These are phyloP conservation scores for Corythoichthys intestinalis DNA, from an alignment of 2,113 vertebrate species.

Conservation along the genomic window DNA sequence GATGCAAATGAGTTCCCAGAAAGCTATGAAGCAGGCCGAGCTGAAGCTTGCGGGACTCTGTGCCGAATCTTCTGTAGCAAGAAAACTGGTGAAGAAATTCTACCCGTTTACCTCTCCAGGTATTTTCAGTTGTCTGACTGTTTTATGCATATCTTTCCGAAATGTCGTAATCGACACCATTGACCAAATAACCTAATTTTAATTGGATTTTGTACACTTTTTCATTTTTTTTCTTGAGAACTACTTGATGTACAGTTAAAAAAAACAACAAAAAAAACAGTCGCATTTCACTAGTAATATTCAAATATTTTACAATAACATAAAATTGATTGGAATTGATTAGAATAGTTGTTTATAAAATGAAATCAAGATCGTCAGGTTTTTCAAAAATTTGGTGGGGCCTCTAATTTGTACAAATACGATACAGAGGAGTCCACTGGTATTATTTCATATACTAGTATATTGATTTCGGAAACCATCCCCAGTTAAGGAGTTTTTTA, in stretches of 20 bases:
- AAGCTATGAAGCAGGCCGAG: constrained; percentile 92
- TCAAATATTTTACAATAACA: too few relatives aligned
- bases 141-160: neutral
- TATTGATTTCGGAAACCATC: neutral
- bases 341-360: too few relatives aligned
- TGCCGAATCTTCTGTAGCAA: constrained; percentile 98
- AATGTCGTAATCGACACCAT: neutral
- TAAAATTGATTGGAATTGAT: too few relatives aligned
- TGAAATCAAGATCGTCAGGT: too few relatives aligned
- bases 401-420: neutral
- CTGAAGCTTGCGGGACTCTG: constrained; percentile 92
- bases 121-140: constrained; percentile 29
- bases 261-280: too few relatives aligned
- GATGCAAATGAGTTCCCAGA: constrained; percentile 91
- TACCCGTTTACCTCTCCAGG: constrained; percentile 96
- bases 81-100: constrained; percentile 95
- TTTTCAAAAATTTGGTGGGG: too few relatives aligned
- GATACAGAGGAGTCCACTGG: neutral
- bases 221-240: too few relatives aligned
- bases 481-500: neutral
- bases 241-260: too few relatives aligned
- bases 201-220: too few relatives aligned
- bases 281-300: too few relatives aligned
- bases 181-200: neutral
- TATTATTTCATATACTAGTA: neutral